Conservation (phyloP, 1,140 invertebrate genomes). For the Zaprionus kolodkinae region DNA sequence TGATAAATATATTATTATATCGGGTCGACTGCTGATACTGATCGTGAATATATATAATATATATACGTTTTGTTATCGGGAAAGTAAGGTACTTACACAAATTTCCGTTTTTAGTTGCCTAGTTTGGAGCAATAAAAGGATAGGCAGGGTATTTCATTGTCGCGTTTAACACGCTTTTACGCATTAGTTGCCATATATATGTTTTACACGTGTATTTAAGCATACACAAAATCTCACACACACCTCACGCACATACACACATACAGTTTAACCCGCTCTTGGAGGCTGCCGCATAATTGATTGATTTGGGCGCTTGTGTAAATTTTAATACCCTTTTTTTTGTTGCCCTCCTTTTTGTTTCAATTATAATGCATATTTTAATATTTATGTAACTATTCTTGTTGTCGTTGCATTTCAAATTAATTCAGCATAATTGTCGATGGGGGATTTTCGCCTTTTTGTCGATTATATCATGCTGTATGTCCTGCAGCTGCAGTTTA, state of each 20-base stretch:
- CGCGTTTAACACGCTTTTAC: background rate
- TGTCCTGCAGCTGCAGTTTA: constrained; percentile 64
- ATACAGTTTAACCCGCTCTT: background rate
- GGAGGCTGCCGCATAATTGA: constrained; percentile 44
- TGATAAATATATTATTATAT: no score
- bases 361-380: constrained; percentile 53
- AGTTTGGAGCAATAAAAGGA: no score
- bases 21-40: no score
- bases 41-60: no score
- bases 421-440: constrained; percentile 65
- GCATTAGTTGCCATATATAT: background rate
- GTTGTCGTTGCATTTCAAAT: constrained; percentile 47
- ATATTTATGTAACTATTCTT: constrained; percentile 32
- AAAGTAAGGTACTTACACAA: no score
- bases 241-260: background rate
- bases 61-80: no score
- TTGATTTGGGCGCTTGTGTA: constrained; percentile 53
- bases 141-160: background rate
- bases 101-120: no score
- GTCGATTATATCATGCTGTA: constrained; percentile 32
- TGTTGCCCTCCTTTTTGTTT: constrained; percentile 47
- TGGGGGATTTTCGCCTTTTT: constrained; percentile 30
- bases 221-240: background rate
- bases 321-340: constrained; percentile 54
- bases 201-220: constrained; percentile 1